Percentiles rank a stretch among this genome's conserved stretches.
Evolutionary conservation across 2,797 vertebrate genomes (phyloP).

Genomic region (Channallabes apus): DNA sequence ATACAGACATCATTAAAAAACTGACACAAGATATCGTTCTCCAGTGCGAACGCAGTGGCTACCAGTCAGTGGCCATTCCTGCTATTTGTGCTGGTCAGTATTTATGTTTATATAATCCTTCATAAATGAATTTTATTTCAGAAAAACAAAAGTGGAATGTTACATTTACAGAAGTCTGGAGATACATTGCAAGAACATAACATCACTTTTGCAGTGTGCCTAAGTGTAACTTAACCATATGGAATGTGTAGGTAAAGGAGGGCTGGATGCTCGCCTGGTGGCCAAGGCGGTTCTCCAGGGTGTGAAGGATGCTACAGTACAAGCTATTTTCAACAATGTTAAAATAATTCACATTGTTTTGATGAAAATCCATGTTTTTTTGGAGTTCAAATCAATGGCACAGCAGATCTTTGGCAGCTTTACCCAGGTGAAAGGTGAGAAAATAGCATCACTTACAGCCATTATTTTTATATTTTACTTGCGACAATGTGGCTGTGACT

Average conservation of each 20-base stretch:
- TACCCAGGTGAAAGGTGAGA: conserved; percentile 47
- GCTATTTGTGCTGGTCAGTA: conserved; percentile 67
- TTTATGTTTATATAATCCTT: background rate
- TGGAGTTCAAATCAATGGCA: conserved; percentile 60
- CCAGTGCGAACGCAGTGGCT: conserved; percentile 46
- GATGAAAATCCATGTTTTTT: conserved; percentile 59
- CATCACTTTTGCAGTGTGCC: background rate
- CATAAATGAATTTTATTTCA: background rate
- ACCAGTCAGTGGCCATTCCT: conserved; percentile 66
- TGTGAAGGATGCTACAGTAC: conserved; percentile 39
- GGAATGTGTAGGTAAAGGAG: conserved; percentile 57
- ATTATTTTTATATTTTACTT: background rate
- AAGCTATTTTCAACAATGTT: conserved; percentile 32
- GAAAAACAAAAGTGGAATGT: background rate
- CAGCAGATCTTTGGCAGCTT: conserved; percentile 45
- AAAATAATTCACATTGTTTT: conserved; percentile 61
- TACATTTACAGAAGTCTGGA: conserved; percentile 1
- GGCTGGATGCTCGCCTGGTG: conserved; percentile 54
- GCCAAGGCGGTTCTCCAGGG: conserved; percentile 63
- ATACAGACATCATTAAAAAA: conserved; percentile 43
- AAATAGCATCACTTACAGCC: background rate
- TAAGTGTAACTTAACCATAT: background rate
- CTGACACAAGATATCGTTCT: conserved; percentile 54
- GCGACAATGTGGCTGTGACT: background rate
- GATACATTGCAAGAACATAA: background rate